Conservation (phyloP, 2,797 vertebrate species). For the Cichlasoma orientale region DNA sequence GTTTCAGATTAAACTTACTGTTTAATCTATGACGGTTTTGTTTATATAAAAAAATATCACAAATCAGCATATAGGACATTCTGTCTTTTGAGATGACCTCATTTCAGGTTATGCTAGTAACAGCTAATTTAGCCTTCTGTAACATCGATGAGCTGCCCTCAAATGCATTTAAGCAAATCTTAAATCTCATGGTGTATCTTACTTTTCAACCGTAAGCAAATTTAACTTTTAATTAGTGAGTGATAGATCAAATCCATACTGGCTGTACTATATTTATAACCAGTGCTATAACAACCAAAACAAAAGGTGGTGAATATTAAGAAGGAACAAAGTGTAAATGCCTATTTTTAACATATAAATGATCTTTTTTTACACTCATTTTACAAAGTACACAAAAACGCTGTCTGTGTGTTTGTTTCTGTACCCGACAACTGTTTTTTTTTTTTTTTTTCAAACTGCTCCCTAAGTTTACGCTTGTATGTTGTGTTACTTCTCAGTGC, state of each 20-base stretch:
- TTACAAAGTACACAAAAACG: background rate
- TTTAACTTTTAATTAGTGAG: background rate
- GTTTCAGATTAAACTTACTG: background rate
- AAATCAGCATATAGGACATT: background rate
- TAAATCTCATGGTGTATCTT: background rate
- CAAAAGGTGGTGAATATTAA: background rate
- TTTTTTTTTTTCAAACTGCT: constrained; percentile 9
- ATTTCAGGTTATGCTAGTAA: background rate
- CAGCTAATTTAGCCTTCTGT: background rate
- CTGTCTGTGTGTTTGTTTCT: background rate
- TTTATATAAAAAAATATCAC: background rate
- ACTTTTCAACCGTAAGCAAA: background rate
- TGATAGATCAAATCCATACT: background rate
- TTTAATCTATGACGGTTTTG: background rate
- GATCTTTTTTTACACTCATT: no score
- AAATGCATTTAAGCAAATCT: background rate
- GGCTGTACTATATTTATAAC: background rate
- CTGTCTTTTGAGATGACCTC: background rate
- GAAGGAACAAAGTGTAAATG: background rate
- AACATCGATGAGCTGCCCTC: background rate
- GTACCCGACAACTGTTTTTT: background rate
- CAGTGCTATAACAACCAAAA: background rate
- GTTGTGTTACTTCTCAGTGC: constrained; percentile 33
- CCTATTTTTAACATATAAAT: background rate
- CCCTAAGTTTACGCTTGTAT: constrained; percentile 33